Evolutionary conservation across 2,888 invertebrate genomes (phyloP).

Genomic region (Watsonalla cultraria): DNA sequence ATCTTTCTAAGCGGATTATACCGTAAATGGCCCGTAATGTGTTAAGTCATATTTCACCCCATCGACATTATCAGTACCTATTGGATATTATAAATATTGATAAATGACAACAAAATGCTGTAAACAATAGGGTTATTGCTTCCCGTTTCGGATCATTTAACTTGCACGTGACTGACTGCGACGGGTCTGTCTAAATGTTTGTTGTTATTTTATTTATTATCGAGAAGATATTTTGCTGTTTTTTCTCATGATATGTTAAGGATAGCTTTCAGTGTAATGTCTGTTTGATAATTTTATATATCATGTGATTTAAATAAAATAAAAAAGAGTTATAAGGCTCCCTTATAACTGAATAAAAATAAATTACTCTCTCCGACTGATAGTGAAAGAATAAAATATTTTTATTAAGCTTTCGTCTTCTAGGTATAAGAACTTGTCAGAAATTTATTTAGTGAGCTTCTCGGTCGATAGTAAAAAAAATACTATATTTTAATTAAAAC

Average conservation of each 20-base stretch:
- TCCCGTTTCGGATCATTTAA: slow-evolving; percentile 69
- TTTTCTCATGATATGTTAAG: slow-evolving; percentile 4
- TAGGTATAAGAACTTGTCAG: too few species aligned
- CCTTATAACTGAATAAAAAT: too few species aligned
- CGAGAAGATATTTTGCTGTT: slow-evolving; percentile 14
- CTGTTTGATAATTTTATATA: not conserved
- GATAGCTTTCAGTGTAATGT: not conserved
- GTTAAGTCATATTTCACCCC: slow-evolving; percentile 6
- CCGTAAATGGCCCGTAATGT: not conserved
- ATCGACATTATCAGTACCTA: slow-evolving; percentile 34
- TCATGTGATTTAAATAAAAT: too few species aligned
- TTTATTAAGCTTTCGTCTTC: too few species aligned
- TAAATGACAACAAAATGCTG: slow-evolving; percentile 59
- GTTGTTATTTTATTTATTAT: slow-evolving; percentile 51
- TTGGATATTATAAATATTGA: slow-evolving; percentile 59
- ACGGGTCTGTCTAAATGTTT: slow-evolving; percentile 61
- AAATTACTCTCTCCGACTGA: too few species aligned
- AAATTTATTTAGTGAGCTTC: too few species aligned
- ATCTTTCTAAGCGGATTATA: not conserved
- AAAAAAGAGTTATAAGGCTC: too few species aligned
- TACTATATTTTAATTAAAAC: too few species aligned
- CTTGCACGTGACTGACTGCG: slow-evolving; percentile 61
- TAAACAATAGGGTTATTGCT: slow-evolving; percentile 70
- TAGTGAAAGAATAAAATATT: too few species aligned
- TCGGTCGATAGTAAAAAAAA: too few species aligned